Evolutionary conservation across 2,797 vertebrate genomes (phyloP).

Genomic region (Emydoidea blandingii): DNA sequence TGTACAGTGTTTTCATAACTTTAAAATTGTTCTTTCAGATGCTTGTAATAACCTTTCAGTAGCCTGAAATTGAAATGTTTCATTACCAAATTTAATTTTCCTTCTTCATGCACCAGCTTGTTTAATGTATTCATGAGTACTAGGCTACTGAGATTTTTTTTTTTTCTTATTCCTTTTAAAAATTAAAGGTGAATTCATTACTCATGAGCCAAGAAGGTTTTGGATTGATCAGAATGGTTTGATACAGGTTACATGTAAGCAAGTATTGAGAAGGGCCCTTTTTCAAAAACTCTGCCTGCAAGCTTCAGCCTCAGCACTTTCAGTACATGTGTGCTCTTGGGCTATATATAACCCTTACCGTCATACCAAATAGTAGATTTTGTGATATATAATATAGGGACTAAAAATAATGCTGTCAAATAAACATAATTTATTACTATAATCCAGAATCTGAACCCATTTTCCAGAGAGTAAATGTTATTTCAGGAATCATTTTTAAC

Average conservation of each 20-base stretch:
- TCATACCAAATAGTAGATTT: background rate
- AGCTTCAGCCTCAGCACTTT: background rate
- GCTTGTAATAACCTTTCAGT: background rate
- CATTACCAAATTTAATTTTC: background rate
- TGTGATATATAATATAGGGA: background rate
- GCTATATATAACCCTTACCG: background rate
- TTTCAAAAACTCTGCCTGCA: background rate
- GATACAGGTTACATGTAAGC: background rate
- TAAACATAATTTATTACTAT: background rate
- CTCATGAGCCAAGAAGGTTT: background rate
- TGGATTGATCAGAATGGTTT: background rate
- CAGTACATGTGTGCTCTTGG: rapidly evolving
- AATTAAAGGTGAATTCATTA: background rate
- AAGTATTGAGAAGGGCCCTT: background rate
- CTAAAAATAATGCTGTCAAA: background rate
- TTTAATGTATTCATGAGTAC: background rate
- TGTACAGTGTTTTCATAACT: background rate
- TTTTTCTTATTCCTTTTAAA: background rate
- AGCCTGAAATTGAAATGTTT: background rate
- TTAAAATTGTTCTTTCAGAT: background rate
- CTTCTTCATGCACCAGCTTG: background rate
- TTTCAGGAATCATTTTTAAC: background rate
- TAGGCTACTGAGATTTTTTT: background rate
- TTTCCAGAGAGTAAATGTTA: background rate
- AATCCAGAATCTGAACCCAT: background rate